Evolutionary conservation across 1,140 invertebrate species (phyloP).

Genomic region (Drosophila truncata): DNA sequence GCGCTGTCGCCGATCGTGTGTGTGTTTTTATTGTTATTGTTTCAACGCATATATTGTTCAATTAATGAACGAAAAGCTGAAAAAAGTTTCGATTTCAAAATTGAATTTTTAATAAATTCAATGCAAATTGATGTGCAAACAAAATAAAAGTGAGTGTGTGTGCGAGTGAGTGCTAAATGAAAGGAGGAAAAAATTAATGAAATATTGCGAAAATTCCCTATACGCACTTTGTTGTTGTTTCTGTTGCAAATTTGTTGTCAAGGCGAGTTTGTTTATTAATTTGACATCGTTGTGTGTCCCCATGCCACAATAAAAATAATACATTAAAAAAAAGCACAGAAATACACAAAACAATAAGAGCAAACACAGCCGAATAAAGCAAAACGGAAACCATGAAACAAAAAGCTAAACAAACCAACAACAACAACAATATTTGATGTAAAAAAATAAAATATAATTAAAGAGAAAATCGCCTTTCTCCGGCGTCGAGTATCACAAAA

Average conservation of each 20-base stretch:
- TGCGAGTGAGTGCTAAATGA: conserved; percentile 46
- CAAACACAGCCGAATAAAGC: conserved; percentile 50
- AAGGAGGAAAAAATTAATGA: conserved; percentile 38
- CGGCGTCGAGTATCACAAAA: conserved; percentile 74
- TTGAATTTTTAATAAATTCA: conserved; percentile 58
- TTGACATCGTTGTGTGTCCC: conserved; percentile 69
- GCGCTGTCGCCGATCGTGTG: conserved; percentile 31
- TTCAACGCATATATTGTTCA: conserved; percentile 52
- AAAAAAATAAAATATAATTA: conserved; percentile 84
- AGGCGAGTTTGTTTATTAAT: conserved; percentile 79
- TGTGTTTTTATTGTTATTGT: conserved; percentile 28
- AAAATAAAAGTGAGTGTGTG: conserved; percentile 50
- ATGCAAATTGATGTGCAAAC: conserved; percentile 78
- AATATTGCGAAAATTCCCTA: conserved; percentile 58
- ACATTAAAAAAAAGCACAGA: conserved; percentile 13
- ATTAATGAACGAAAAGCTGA: conserved; percentile 36
- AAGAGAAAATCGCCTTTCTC: conserved; percentile 83
- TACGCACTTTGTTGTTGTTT: conserved; percentile 33
- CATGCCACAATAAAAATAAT: conserved; percentile 43
- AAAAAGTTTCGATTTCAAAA: conserved; percentile 60
- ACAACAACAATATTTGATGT: conserved; percentile 70
- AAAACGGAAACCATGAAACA: conserved; percentile 69
- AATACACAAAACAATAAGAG: conserved; percentile 4
- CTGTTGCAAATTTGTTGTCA: conserved; percentile 41
- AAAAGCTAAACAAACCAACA: conserved; percentile 36